Percentiles rank a stretch among this genome's conserved stretches.
Evolutionary conservation across 2,888 invertebrate genomes (phyloP).

Genomic region (Rosalia funebris): DNA sequence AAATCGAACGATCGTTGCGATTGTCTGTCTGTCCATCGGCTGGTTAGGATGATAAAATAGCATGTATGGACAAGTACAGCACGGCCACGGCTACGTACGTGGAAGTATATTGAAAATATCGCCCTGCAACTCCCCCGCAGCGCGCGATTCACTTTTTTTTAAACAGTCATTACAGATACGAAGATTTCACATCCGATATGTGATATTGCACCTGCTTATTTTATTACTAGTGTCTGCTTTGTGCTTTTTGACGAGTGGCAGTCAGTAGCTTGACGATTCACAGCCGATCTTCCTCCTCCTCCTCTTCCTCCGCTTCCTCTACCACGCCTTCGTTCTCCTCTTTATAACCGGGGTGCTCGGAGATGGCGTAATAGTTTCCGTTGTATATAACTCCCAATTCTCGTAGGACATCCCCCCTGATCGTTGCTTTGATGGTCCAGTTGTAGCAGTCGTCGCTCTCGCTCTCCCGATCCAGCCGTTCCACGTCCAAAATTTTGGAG

Average conservation of each 20-base stretch:
- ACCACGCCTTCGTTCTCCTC: conserved; percentile 88
- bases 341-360: conserved; percentile 93
- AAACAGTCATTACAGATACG: conserved; percentile 38
- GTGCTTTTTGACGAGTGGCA: conserved; percentile 55
- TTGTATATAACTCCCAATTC: conserved; percentile 95
- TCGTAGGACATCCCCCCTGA: conserved; percentile 88
- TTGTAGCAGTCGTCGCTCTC: conserved; percentile 95
- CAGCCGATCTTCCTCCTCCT: conserved; percentile 76
- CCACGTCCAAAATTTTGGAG: conserved; percentile 93
- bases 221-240: conserved; percentile 52
- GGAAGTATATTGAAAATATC: conserved; percentile 13
- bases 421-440: conserved; percentile 96
- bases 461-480: conserved; percentile 89
- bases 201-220: conserved; percentile 57
- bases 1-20: conserved; percentile 46
- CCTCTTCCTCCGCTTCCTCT: conserved; percentile 86
- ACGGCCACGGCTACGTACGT: conserved; percentile 25
- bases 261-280: conserved; percentile 52
- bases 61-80: conserved; percentile 1
- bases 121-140: conserved; percentile 29
- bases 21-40: conserved; percentile 36
- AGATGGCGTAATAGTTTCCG: conserved; percentile 94
- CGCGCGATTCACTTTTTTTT: conserved; percentile 36
- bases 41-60: conserved; percentile 8
- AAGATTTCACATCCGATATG: conserved; percentile 60